Evolutionary conservation across 2,888 invertebrate genomes (phyloP).

Genomic region (Acronicta psi): DNA sequence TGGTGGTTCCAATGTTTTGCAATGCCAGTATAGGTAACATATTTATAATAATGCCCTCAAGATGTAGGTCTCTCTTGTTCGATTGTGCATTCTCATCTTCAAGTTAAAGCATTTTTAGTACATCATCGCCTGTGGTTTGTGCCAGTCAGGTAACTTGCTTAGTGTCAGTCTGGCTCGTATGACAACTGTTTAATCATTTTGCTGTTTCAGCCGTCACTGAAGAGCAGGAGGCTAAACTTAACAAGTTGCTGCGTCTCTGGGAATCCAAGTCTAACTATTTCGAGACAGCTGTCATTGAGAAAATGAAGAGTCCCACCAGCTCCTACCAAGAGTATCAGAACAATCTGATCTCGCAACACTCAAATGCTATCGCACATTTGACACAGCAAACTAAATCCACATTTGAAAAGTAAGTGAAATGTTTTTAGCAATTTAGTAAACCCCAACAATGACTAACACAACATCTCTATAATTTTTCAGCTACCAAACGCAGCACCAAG

Average conservation of each 20-base stretch:
- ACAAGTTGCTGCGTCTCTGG: slow-evolving; percentile 98
- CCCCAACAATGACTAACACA: slow-evolving; percentile 17
- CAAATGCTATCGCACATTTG: slow-evolving; percentile 93
- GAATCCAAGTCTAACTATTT: slow-evolving; percentile 98
- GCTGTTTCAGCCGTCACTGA: slow-evolving; percentile 92
- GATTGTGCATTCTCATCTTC: slow-evolving; percentile 83
- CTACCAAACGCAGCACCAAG: slow-evolving; percentile 98
- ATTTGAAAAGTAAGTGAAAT: slow-evolving; percentile 91
- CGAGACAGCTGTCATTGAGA: slow-evolving; percentile 94
- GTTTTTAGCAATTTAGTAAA: slow-evolving; percentile 25
- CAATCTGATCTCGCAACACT: slow-evolving; percentile 94
- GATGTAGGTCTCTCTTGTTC: slow-evolving; percentile 84
- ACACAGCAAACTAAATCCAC: slow-evolving; percentile 94
- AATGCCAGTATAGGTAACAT: slow-evolving; percentile 94
- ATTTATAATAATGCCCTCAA: slow-evolving; percentile 88
- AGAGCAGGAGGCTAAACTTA: slow-evolving; percentile 96
- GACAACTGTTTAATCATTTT: slow-evolving; percentile 81
- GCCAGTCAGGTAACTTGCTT: slow-evolving; percentile 86
- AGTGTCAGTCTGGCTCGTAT: slow-evolving; percentile 69
- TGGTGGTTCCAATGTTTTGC: slow-evolving; percentile 99
- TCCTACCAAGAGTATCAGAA: slow-evolving; percentile 97
- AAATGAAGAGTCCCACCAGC: slow-evolving; percentile 95
- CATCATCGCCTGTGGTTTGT: slow-evolving; percentile 81
- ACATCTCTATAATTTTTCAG: slow-evolving; percentile 73
- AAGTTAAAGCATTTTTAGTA: slow-evolving; percentile 79